These are phyloP conservation scores for Parthenolecanium corni DNA, from an alignment of 2,888 invertebrate genomes.

Conservation along the genomic window DNA sequence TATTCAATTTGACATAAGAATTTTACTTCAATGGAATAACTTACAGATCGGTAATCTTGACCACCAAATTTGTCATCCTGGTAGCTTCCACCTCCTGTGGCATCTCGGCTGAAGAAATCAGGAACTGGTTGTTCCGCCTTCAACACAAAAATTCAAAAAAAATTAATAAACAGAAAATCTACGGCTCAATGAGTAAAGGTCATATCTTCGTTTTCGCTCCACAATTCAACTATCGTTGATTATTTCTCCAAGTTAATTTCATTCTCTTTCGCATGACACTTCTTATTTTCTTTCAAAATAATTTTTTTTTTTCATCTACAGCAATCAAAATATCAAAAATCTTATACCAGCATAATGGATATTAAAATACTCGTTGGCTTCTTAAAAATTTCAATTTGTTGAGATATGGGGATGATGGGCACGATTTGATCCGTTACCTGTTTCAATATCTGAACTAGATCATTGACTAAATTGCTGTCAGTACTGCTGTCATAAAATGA, in stretches of 20 bases:
- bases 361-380: too few relatives aligned
- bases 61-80: conserved; percentile 51
- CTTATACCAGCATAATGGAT: too few relatives aligned
- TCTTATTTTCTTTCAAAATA: not conserved
- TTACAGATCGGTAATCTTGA: conserved; percentile 43
- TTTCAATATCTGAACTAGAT: conserved; percentile 59
- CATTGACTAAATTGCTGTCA: conserved; percentile 50
- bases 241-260: too few relatives aligned
- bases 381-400: too few relatives aligned
- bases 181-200: too few relatives aligned
- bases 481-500: conserved; percentile 62
- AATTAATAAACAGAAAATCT: too few relatives aligned
- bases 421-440: conserved; percentile 39
- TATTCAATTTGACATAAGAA: not conserved
- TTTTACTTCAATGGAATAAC: not conserved
- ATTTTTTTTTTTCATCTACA: not conserved
- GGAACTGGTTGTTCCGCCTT: conserved; percentile 70
- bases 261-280: not conserved
- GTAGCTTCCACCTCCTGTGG: conserved; percentile 40
- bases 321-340: not conserved
- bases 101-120: conserved; percentile 50
- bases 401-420: not conserved
- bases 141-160: conserved; percentile 22
- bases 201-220: too few relatives aligned
- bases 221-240: too few relatives aligned